Conservation (phyloP, 2,797 vertebrate genomes). For the Tapirus indicus region DNA sequence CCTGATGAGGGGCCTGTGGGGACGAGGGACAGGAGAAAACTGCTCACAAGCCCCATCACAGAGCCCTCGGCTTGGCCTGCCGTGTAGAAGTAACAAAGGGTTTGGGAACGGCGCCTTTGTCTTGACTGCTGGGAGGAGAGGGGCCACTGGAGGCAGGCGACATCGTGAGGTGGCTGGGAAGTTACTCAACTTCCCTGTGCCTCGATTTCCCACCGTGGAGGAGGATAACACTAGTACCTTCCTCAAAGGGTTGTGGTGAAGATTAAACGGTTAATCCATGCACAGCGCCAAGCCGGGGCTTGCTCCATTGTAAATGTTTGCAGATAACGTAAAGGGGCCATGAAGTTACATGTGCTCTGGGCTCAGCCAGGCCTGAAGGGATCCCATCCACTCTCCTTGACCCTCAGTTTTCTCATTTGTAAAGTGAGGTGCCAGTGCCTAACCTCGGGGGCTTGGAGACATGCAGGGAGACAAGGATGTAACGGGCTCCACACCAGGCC, state of each 20-base stretch:
- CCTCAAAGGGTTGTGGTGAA: fast-evolving
- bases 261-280: not conserved
- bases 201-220: not conserved
- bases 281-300: not conserved
- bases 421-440: not conserved
- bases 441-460: not conserved
- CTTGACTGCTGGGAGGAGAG: not conserved
- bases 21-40: not conserved
- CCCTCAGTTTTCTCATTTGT: conserved; percentile 13
- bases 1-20: not conserved
- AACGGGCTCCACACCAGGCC: fast-evolving
- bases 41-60: not conserved
- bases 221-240: not conserved
- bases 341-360: not conserved
- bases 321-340: not conserved
- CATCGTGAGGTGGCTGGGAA: fast-evolving
- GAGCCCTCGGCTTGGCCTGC: not conserved
- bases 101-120: not conserved
- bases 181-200: not conserved
- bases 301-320: not conserved
- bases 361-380: not conserved
- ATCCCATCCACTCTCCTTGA: not conserved
- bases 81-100: fast-evolving
- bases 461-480: not conserved
- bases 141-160: not conserved